phyloP scores from a whole-genome alignment of 2,888 invertebrate genomes.

The Lasioglossum marginatum region DNA sequence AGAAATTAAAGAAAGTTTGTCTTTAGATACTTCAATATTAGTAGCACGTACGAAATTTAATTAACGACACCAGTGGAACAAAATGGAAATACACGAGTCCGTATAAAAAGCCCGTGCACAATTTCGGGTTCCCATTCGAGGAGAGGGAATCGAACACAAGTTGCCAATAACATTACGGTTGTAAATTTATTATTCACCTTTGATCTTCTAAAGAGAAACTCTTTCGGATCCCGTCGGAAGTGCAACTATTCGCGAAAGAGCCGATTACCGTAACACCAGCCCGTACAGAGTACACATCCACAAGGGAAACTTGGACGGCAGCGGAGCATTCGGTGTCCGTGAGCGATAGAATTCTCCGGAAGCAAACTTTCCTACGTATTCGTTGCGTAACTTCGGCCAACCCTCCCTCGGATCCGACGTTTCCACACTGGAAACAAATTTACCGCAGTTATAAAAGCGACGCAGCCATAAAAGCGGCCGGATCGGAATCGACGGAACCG shows the following conservation, averaged over 20 bases:
- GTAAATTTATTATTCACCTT: slow-evolving; percentile 5
- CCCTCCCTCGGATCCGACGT: neutral
- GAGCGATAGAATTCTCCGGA: slow-evolving; percentile 14
- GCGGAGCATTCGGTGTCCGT: neutral
- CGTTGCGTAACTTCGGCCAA: slow-evolving; percentile 15
- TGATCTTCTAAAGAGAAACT: slow-evolving; percentile 6
- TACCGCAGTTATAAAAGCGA: slow-evolving; percentile 20
- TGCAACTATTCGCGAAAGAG: slow-evolving; percentile 22
- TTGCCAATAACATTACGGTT: neutral
- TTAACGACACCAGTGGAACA: neutral
- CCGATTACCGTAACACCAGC: slow-evolving; percentile 9
- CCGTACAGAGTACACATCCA: neutral
- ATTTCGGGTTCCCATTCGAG: neutral
- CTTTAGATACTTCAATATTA: neutral
- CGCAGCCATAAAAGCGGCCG: slow-evolving; percentile 14
- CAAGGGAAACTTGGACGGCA: slow-evolving; percentile 11
- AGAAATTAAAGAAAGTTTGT: too few relatives aligned
- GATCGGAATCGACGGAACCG: neutral
- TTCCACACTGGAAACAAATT: slow-evolving; percentile 15
- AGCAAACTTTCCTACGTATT: slow-evolving; percentile 24
- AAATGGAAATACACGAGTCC: neutral
- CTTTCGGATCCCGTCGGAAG: neutral
- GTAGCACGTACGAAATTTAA: neutral
- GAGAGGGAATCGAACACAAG: neutral
- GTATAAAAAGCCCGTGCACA: neutral